A percentile compares a stretch with the other conserved stretches of the same genome.
Evolutionary conservation across 2,113 vertebrate genomes (phyloP).

Genomic region (Desmodus rotundus): DNA sequence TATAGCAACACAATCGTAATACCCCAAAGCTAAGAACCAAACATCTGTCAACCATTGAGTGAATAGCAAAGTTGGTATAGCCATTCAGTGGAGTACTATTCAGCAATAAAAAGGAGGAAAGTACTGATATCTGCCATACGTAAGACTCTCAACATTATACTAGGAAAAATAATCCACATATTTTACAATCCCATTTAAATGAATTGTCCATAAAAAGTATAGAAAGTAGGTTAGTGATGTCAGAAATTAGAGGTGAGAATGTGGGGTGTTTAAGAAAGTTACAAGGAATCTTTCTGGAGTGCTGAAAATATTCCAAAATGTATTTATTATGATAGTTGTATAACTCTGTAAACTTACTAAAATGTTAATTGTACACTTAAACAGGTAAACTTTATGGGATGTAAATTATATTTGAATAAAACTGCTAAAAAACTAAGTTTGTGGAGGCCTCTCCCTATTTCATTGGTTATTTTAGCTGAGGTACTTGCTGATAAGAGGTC

Average conservation of each 20-base stretch:
- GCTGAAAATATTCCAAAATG: neutral
- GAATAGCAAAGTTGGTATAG: neutral
- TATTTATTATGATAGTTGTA: neutral
- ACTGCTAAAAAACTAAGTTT: neutral
- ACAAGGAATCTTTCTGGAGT: neutral
- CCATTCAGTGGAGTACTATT: neutral
- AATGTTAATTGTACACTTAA: neutral
- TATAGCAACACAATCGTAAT: neutral
- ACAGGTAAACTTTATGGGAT: neutral
- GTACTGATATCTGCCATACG: neutral
- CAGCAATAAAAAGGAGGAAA: neutral
- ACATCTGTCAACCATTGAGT: neutral
- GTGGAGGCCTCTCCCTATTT: neutral
- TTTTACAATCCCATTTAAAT: neutral
- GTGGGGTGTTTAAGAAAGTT: neutral
- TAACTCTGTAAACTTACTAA: neutral
- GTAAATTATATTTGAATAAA: neutral
- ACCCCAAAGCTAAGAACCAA: neutral
- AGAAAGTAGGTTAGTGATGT: neutral
- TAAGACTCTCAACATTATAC: neutral
- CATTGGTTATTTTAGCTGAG: neutral
- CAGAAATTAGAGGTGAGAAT: neutral
- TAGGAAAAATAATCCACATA: neutral
- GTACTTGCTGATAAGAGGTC: neutral
- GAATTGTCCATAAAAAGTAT: neutral